These are phyloP conservation scores for Leptarthrus brevirostris DNA, from an alignment of 2,888 invertebrate species.

Conservation along the genomic window DNA sequence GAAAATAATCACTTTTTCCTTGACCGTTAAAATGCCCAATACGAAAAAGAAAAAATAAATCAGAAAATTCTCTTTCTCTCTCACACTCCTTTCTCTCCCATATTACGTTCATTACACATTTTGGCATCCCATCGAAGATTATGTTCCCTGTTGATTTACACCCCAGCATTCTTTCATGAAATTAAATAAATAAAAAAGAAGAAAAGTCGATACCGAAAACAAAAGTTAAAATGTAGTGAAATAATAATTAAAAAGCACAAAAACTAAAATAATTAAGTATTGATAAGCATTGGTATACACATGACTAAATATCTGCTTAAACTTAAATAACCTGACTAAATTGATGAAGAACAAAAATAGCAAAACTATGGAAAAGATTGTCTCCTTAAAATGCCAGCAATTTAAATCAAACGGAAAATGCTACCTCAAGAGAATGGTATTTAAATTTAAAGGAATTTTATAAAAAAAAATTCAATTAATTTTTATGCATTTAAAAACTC, in stretches of 20 bases:
- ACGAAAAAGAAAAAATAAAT: constrained; percentile 52
- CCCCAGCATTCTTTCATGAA: constrained; percentile 13
- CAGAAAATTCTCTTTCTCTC: background rate
- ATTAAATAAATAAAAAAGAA: background rate
- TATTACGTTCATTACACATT: background rate
- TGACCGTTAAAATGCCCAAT: constrained; percentile 45
- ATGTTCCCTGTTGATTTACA: constrained; percentile 32
- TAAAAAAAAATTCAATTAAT: constrained; percentile 27
- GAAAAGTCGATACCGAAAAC: background rate
- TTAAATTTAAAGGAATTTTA: constrained; percentile 39
- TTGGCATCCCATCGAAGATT: background rate
- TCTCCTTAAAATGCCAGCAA: constrained; percentile 56
- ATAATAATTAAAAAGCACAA: constrained; percentile 17
- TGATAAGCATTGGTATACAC: too few relatives aligned
- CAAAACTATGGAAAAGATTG: constrained; percentile 53
- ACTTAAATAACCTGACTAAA: constrained; percentile 10
- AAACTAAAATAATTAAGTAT: background rate
- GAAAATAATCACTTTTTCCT: constrained; percentile 7
- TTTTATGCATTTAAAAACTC: constrained; percentile 33
- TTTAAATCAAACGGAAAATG: constrained; percentile 57
- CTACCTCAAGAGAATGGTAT: constrained; percentile 56
- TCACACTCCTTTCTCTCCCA: background rate
- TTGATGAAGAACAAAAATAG: constrained; percentile 28
- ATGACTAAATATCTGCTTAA: constrained; percentile 1
- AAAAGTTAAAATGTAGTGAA: constrained; percentile 32